Base-by-base conservation (phyloP, 2,113 vertebrate species). In the Pterophyllum scalare region DNA sequence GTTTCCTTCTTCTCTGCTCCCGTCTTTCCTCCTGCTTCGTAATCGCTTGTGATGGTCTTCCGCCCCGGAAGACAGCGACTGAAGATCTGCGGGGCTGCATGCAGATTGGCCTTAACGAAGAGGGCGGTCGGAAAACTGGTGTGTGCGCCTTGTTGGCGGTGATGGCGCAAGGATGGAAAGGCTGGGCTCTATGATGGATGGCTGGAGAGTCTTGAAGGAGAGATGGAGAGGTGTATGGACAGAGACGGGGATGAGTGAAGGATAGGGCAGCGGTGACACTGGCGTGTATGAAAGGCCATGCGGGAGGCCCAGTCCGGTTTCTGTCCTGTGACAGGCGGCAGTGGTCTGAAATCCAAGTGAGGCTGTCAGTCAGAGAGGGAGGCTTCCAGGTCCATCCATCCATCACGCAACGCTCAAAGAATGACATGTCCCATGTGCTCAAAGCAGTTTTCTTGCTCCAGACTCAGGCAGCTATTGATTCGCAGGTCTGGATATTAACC, bases 351-450 rank as follows among this genome's bases (percentile, higher is more conserved):
- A 38, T 43, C 33, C 49, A 46, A 84, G 86, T 74, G 81, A 77
- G 61, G 81, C 89, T 89, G 92, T 94, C 94, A 92, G 81, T 94
- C 88, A 92, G 65, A 87, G 54, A 58, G 46, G 74, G 57, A 82
- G 40, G 4, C 83, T 19, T 72, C 26, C 75, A 59, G 61, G 13
- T 85, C 87, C 85, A 93, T 92, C 93, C 92, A 90, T 93, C 93
- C 92, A 90, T 93, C 89, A 92, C 90, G 3, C 12, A 2, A 59
- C n/a, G 13, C 82, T 54, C 75, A 75, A 58, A 85, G 62, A 70
- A 75, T 52, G 85, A 82, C 84, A 81, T 17, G 77, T 58, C 79
- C 85, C 80, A 20, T 79, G 62, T 60, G 80, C 7, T 59, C 4
- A 79, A 77, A 86, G 86, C 64, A 14, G 70, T 43, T 80, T 75